Conservation (phyloP, 2,113 vertebrate genomes). For the Macrotis lagotis region DNA sequence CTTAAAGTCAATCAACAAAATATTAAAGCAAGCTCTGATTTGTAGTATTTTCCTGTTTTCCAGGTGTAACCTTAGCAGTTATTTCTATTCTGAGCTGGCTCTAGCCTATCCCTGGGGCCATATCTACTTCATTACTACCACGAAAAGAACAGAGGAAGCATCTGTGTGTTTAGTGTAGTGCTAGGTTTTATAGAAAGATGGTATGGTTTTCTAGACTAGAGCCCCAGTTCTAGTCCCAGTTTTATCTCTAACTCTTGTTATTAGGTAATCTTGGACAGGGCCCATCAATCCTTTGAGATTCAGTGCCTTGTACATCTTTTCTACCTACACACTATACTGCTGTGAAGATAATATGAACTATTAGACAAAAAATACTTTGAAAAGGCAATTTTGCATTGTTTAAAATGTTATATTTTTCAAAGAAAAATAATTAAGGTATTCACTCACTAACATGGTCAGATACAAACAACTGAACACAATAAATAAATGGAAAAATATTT, state of each 20-base stretch:
- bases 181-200: neutral
- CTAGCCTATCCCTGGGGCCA: neutral
- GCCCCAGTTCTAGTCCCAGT: neutral
- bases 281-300: constrained; percentile 18
- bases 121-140: neutral
- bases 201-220: neutral
- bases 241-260: neutral
- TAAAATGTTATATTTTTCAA: neutral
- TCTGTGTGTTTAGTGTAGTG: neutral
- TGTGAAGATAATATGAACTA: constrained; percentile 48
- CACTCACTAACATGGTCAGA: neutral
- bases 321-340: neutral
- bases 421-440: neutral
- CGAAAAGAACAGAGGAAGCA: neutral
- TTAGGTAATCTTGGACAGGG: neutral
- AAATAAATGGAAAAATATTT: neutral
- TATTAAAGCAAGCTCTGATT: neutral
- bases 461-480: neutral
- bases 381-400: constrained; percentile 22
- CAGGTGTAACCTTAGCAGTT: neutral
- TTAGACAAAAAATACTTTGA: constrained; percentile 60
- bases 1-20: neutral
- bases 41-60: neutral
- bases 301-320: neutral
- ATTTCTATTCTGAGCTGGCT: neutral